phyloP scores from a whole-genome alignment of 2,888 invertebrate species.

The Steromphala cineraria region DNA sequence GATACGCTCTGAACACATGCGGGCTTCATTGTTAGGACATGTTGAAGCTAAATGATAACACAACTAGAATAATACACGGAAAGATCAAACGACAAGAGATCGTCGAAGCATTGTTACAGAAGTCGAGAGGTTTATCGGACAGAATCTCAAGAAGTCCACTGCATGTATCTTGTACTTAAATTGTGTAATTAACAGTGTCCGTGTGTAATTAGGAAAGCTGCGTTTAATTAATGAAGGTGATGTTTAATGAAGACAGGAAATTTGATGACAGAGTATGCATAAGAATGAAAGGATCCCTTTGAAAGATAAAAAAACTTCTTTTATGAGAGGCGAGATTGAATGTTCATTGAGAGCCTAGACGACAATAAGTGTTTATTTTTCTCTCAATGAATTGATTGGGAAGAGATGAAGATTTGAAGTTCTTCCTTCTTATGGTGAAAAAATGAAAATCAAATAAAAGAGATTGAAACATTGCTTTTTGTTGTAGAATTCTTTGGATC shows the following conservation, averaged over 20 bases:
- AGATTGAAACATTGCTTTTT: too few species aligned
- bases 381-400: neutral
- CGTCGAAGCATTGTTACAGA: neutral
- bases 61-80: neutral
- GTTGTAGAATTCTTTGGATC: too few species aligned
- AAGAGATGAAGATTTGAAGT: neutral
- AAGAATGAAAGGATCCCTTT: neutral
- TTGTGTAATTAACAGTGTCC: neutral
- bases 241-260: neutral
- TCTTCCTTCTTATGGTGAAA: neutral
- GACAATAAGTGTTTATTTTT: neutral
- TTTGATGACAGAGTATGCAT: neutral
- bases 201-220: neutral
- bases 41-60: too few species aligned
- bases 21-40: too few species aligned
- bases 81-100: neutral
- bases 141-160: neutral
- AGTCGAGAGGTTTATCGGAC: neutral
- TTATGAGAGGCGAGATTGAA: neutral
- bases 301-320: neutral
- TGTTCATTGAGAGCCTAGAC: neutral
- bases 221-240: neutral
- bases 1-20: too few species aligned
- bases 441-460: too few species aligned
- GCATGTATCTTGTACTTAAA: neutral